Evolutionary conservation across 2,113 vertebrate species (phyloP), one percentile per base, ranked within the genome.

Genomic region (Lagopus muta): DNA sequence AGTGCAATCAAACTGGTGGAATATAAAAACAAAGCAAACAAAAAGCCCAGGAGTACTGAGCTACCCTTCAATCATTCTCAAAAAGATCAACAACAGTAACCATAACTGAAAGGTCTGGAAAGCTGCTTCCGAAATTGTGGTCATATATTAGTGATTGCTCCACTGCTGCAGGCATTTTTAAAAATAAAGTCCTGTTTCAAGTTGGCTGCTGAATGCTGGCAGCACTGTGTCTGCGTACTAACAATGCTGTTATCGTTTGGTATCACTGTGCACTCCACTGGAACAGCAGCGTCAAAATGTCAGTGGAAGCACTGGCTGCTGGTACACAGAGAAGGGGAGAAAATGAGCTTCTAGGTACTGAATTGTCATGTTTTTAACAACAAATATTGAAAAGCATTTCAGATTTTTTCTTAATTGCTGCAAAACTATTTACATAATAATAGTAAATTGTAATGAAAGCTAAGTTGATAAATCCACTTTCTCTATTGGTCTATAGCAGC

Each of bases 291-390:
- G 92, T 74, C 89, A 86, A 91, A 96, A 92, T 71, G 93, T 60
- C 89, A 92, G 25, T 74, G 87, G 82, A 97, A 92, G 87, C 28
- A 20, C 84, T 89, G 91, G 92, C 70, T 82, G 87, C 93, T 88
- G 91, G 91, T 83, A 86, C 30, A 27, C 61, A 75, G 55, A 82
- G 20, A 77, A 77, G 69, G 17, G 38, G 87, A 70, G 84, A 93
- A 92, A 92, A 88, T 69, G 48, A 76, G 75, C 60, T 69, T 88
- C 77, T 47, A 22, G 81, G 79, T 64, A 92, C 17, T 60, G 22
- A 57, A 52, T 57, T 12, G 30, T 48, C 42, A 78, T 47, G 8
- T 55, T 74, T 54, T 54, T 25, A 54, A 54, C 13, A 30, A 30
- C 48, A 50, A 54, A 54, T 16, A 28, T 28, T 48, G 3, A 50